Conservation (phyloP, 2,797 vertebrate species). For the Alca torda region DNA sequence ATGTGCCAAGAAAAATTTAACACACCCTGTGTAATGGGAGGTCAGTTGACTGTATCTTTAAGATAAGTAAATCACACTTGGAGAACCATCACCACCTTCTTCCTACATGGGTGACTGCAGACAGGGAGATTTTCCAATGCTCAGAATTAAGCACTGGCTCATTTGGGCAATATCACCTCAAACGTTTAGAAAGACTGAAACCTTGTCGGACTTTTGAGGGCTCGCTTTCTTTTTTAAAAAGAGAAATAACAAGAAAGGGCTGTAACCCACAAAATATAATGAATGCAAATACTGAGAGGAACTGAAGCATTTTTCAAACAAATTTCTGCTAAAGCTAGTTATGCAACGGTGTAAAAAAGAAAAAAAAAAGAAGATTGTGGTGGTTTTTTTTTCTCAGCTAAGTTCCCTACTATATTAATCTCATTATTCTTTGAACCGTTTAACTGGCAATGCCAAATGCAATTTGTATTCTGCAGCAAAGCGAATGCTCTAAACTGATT, state of each 20-base stretch:
- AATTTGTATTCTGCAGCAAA: slow-evolving; percentile 98
- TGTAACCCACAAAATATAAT: slow-evolving; percentile 48
- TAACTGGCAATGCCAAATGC: slow-evolving; percentile 98
- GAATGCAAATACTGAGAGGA: slow-evolving; percentile 52
- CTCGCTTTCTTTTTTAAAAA: slow-evolving; percentile 27
- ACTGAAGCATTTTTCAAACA: slow-evolving; percentile 58
- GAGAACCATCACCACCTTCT: background rate
- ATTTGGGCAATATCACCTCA: background rate
- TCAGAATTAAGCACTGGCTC: background rate
- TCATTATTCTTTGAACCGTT: slow-evolving; percentile 99
- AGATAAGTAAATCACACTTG: background rate
- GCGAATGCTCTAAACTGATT: slow-evolving; percentile 99
- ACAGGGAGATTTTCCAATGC: background rate
- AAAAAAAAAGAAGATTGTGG: slow-evolving; percentile 45
- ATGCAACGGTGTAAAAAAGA: slow-evolving; percentile 77
- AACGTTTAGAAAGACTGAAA: slow-evolving; percentile 11
- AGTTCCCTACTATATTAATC: slow-evolving; percentile 98
- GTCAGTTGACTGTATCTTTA: background rate
- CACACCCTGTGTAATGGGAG: background rate
- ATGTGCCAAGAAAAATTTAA: slow-evolving; percentile 10
- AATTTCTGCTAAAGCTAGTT: slow-evolving; percentile 77
- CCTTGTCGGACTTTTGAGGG: background rate
- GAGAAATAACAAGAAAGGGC: slow-evolving; percentile 27
- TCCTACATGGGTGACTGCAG: background rate
- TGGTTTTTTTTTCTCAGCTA: slow-evolving; percentile 81